Base-by-base conservation (phyloP, 2,888 invertebrate genomes). In the Tetragonisca angustula region DNA sequence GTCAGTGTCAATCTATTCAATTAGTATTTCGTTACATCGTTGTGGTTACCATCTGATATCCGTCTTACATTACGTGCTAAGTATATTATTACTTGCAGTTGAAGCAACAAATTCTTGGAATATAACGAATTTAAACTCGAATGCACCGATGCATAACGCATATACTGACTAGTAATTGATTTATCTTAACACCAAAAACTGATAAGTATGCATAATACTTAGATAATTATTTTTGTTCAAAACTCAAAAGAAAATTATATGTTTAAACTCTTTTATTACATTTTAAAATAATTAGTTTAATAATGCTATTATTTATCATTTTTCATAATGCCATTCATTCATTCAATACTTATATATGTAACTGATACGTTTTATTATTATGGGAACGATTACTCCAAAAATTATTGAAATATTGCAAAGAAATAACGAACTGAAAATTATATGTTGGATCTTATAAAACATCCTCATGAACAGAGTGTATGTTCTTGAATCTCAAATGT, bases 31-130 rank as follows among this genome's bases (percentile, higher is more conserved):
- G 52, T 78, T 82, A 70, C 78, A 71, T 72, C 24, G 59, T 69
- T 81, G 64, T 54, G 49, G 78, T 19, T 65, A 77, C 36, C 87
- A 88, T 52, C n/a, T 75, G 88, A 85, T 88, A 85, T 74, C 56
- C 78, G 56, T 87, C 83, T 88, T 81, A n/a, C 27, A 27, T 88
- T 88, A 71, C 85, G 36, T 6, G 6, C 15, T 13, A 50, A 64
- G 67, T 69, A 64, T 61, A 78, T 74, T 72, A 75, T 76, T 77
- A 74, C 79, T 67, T 73, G 43, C 72, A 43, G 50, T 69, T 62
- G 71, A 36, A 50, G 43, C 65, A 74, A 73, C 59, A 62, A 56
- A 81, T 83, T 76, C 64, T 70, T 73, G 13, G 19, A 24, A 61
- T 36, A 50, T 54, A 9, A 43, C 1, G 43, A 9, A 43, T 9